phyloP scores from a whole-genome alignment of 2,113 vertebrate genomes.

The Grallaria varia region DNA sequence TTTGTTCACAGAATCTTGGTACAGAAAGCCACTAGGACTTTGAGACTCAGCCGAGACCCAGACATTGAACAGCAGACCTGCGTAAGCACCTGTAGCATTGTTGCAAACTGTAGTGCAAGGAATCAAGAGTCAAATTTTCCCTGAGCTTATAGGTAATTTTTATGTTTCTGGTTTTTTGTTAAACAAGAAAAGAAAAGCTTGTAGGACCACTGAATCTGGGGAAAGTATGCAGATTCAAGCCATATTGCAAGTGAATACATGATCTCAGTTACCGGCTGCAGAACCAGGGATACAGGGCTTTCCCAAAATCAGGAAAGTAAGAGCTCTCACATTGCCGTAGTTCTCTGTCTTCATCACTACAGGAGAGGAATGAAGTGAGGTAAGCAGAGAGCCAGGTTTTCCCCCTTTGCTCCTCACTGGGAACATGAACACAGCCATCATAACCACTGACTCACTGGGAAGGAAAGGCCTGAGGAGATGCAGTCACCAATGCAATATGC shows the following conservation, averaged over 20 bases:
- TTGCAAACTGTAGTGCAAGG: background rate
- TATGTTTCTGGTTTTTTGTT: background rate
- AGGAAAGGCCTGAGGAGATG: background rate
- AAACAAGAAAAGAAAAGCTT: background rate
- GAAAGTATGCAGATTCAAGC: background rate
- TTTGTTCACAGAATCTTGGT: background rate
- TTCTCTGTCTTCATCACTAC: background rate
- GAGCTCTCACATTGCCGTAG: background rate
- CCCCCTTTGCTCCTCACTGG: accelerated
- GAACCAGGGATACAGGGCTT: background rate
- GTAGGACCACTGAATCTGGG: background rate
- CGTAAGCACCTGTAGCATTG: background rate
- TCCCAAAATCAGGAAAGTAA: background rate
- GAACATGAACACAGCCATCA: accelerated
- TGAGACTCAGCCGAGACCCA: background rate
- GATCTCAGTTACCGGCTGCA: background rate
- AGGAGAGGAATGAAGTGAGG: background rate
- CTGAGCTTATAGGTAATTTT: background rate
- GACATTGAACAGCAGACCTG: background rate
- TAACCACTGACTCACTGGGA: background rate
- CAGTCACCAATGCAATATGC: background rate
- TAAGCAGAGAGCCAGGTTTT: background rate
- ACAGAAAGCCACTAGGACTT: background rate
- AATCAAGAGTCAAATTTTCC: background rate
- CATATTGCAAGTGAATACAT: background rate